Percentiles rank a stretch among this genome's conserved stretches.
These are phyloP conservation scores for Chrysotoxum bicinctum DNA, from an alignment of 2,888 invertebrate species.

Conservation along the genomic window DNA sequence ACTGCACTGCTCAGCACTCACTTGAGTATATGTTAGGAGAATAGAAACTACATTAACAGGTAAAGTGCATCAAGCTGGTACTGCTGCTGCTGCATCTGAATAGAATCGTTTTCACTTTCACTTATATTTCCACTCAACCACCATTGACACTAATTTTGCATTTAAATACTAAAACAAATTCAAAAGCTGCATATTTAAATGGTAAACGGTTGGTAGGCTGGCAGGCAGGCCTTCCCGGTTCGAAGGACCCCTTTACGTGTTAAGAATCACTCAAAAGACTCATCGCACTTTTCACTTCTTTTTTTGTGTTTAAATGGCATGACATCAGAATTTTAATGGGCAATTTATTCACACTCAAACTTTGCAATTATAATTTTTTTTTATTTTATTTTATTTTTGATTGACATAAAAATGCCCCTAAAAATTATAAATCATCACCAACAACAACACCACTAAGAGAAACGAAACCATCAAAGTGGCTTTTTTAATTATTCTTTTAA, in stretches of 20 bases:
- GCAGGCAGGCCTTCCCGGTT: neutral
- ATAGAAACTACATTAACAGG: conserved; percentile 17
- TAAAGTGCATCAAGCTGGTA: neutral
- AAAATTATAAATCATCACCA: conserved; percentile 24
- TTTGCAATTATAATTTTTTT: neutral
- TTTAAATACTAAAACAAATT: conserved; percentile 3
- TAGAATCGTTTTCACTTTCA: conserved; percentile 28
- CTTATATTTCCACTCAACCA: conserved; percentile 17
- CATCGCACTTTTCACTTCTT: neutral
- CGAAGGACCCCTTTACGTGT: conserved; percentile 22
- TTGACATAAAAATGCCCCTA: conserved; percentile 5
- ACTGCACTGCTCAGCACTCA: neutral
- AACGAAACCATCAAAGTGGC: neutral
- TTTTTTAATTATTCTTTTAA: conserved; percentile 36
- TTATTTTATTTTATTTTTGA: conserved; percentile 16
- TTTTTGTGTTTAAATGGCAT: conserved; percentile 27
- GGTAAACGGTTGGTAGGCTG: neutral
- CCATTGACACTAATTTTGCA: conserved; percentile 38
- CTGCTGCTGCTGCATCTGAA: neutral
- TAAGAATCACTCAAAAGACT: neutral
- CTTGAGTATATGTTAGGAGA: neutral
- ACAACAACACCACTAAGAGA: neutral
- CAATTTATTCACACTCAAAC: conserved; percentile 23
- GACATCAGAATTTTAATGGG: neutral
- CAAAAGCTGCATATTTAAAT: neutral